Evolutionary conservation across 2,888 invertebrate species (phyloP).

Genomic region (Parnassius apollo): DNA sequence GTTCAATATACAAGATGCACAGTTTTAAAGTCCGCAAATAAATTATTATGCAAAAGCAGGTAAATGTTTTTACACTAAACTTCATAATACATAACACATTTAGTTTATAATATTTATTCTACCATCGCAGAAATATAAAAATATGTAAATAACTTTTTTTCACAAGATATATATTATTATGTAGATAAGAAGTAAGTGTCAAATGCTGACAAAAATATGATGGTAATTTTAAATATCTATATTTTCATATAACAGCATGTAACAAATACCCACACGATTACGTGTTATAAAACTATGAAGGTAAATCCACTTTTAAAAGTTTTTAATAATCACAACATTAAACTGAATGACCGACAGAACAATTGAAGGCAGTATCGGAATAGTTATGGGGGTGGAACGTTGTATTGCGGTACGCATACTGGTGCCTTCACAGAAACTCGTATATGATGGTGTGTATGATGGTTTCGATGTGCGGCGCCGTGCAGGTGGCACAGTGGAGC

Average conservation of each 20-base stretch:
- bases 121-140: slow-evolving; percentile 12
- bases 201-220: slow-evolving; percentile 29
- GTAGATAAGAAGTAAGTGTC: slow-evolving; percentile 5
- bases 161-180: slow-evolving; percentile 1
- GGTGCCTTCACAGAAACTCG: slow-evolving; percentile 48
- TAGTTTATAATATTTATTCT: slow-evolving; percentile 10
- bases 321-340: slow-evolving; percentile 30
- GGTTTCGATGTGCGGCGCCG: slow-evolving; percentile 40
- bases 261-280: slow-evolving; percentile 31
- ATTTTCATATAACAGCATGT: slow-evolving; percentile 28
- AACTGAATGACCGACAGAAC: slow-evolving; percentile 31
- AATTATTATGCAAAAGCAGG: slow-evolving; percentile 4
- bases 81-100: neutral
- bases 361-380: neutral
- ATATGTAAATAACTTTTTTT: slow-evolving; percentile 15
- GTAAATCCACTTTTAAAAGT: slow-evolving; percentile 30
- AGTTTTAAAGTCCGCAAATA: slow-evolving; percentile 6
- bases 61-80: slow-evolving; percentile 10
- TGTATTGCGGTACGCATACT: slow-evolving; percentile 27
- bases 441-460: slow-evolving; percentile 48
- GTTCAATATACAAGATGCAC: neutral
- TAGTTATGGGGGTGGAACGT: slow-evolving; percentile 1
- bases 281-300: slow-evolving; percentile 31
- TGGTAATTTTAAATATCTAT: slow-evolving; percentile 38
- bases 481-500: slow-evolving; percentile 56